phyloP scores from a whole-genome alignment of 1,140 invertebrate species.

The Aphaenogaster ashmeadi region DNA sequence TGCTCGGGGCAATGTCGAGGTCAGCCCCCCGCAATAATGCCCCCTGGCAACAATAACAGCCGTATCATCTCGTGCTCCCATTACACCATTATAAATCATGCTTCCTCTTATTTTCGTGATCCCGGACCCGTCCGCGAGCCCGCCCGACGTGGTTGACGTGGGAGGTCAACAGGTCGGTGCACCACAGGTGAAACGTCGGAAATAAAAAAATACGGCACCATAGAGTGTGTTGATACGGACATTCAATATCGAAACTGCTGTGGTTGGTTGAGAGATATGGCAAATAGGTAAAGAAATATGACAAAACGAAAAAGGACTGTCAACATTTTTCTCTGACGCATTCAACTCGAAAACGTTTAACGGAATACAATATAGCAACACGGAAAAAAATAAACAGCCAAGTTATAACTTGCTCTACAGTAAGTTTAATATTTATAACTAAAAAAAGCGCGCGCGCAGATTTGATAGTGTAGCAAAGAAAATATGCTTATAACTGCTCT shows the following conservation, averaged over 20 bases:
- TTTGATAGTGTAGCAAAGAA: no score
- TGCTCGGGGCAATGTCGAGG: conserved; percentile 71
- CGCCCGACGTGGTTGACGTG: conserved; percentile 75
- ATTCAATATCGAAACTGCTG: neutral
- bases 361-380: neutral
- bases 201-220: conserved; percentile 51
- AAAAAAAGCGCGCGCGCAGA: no score
- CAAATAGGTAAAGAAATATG: conserved; percentile 21
- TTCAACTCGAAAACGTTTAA: neutral
- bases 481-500: no score
- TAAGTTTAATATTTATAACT: no score
- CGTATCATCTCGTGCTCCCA: conserved; percentile 79
- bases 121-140: conserved; percentile 39
- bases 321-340: neutral
- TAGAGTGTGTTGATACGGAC: conserved; percentile 17
- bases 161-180: conserved; percentile 77
- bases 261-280: neutral
- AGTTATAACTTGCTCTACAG: no score
- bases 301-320: neutral
- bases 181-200: conserved; percentile 69
- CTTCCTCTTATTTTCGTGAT: conserved; percentile 80
- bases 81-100: conserved; percentile 85
- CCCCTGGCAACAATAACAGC: conserved; percentile 79
- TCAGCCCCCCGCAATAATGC: conserved; percentile 80
- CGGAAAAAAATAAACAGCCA: no score